phyloP scores from a whole-genome alignment of 1,140 invertebrate genomes.

The Bombus affinis region DNA sequence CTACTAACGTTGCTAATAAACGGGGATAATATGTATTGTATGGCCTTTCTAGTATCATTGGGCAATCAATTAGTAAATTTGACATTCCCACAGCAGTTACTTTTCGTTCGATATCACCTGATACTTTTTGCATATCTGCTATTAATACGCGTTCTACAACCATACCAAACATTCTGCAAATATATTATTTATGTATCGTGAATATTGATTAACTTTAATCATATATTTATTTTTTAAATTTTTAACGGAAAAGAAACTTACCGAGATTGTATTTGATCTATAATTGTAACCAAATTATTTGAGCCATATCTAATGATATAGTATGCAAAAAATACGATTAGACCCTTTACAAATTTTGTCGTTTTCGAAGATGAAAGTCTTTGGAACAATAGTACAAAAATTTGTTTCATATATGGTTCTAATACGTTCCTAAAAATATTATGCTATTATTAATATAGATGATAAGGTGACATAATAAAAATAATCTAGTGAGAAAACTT shows the following conservation, averaged over 20 bases:
- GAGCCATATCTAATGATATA: conserved; percentile 92
- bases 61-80: conserved; percentile 91
- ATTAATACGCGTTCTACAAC: conserved; percentile 94
- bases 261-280: conserved; percentile 94
- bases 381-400: conserved; percentile 96
- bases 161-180: conserved; percentile 95
- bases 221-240: neutral
- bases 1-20: conserved; percentile 89
- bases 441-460: neutral
- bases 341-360: conserved; percentile 94
- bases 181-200: conserved; percentile 50
- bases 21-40: conserved; percentile 86
- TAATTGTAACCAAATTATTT: conserved; percentile 87
- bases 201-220: neutral
- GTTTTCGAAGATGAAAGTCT: conserved; percentile 96
- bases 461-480: conserved; percentile 1
- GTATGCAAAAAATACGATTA: conserved; percentile 95
- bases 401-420: conserved; percentile 91
- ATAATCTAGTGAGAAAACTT: conserved; percentile 78
- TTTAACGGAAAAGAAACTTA: conserved; percentile 79
- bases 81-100: conserved; percentile 94
- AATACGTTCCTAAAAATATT: conserved; percentile 84
- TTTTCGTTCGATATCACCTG: conserved; percentile 92
- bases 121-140: conserved; percentile 93
- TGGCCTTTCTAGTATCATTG: conserved; percentile 85